These are phyloP conservation scores for Cephalopachus bancanus DNA, from an alignment of 2,797 vertebrate genomes.

Conservation along the genomic window DNA sequence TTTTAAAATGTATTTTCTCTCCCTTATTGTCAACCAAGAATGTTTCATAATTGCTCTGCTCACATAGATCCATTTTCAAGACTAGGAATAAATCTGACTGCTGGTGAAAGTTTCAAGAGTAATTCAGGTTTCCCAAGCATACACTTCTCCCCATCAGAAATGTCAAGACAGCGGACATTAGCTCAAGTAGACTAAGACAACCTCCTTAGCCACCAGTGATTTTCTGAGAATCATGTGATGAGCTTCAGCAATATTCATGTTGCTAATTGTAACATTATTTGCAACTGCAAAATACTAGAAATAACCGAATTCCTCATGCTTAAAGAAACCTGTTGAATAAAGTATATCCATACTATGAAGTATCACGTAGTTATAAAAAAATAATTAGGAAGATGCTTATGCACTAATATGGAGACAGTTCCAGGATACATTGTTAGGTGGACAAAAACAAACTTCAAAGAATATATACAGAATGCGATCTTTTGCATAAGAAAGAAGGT, in stretches of 20 bases:
- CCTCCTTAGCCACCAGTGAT: neutral
- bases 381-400: neutral
- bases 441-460: neutral
- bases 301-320: neutral
- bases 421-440: neutral
- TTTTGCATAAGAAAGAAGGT: neutral
- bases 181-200: neutral
- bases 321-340: constrained; percentile 5
- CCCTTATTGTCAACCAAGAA: neutral
- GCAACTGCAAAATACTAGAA: constrained; percentile 6
- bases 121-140: neutral
- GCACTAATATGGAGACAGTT: neutral
- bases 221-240: neutral
- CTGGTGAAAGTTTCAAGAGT: neutral
- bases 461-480: neutral
- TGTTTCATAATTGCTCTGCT: neutral
- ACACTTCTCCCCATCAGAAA: neutral
- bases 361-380: neutral
- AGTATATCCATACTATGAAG: neutral
- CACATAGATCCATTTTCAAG: neutral
- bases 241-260: neutral
- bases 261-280: constrained; percentile 51
- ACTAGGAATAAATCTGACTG: neutral
- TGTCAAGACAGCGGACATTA: neutral
- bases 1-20: neutral